Base-by-base conservation (phyloP, 2,113 vertebrate species). In the Ageneiosus marmoratus region DNA sequence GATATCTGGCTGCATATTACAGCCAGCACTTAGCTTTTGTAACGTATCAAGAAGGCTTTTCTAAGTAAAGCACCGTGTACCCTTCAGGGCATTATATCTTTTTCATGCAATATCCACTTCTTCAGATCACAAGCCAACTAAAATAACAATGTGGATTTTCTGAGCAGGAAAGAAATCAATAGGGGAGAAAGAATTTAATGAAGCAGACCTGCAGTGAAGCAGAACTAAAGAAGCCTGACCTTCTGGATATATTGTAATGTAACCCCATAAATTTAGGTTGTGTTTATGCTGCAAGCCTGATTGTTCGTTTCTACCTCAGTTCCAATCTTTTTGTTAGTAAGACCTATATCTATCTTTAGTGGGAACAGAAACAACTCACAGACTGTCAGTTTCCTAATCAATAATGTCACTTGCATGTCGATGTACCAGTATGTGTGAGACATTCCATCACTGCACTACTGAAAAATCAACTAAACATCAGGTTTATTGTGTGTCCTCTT, bases 61-160 rank as follows among this genome's bases (percentile, higher is more conserved):
- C 74, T 62, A 77, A 63, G 34, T 81, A 55, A 55, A 86, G 60
- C 77, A 81, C 77, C 27, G 16, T 77, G 20, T 20, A 46, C 44
- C 75, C 83, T 46, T 82, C 11, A 69, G 79, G 79, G 65, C 48
- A 81, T 84, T 78, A 72, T 44, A 82, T 79, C 48, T 51, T 78
- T 84, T 83, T 87, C 75, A 69, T 81, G n/a, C 81, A 62, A 58
- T 67, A 76, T 51, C 74, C 34, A 77, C 53, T 34, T 60, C 69
- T 65, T 87, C 67, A 76, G 58, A 82, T 87, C 74, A 74, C 48
- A 67, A 65, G 56, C 58, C 76, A 72, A 74, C 56, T 62, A 53
- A 80, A 81, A 83, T 83, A 80, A 15, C 29, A 27, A 22, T 20
- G 9, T 50, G 37, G 48, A 29, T 72, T 81, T 73, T 84, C 78